Conservation (phyloP, 2,113 vertebrate genomes). For the Antennarius striatus region DNA sequence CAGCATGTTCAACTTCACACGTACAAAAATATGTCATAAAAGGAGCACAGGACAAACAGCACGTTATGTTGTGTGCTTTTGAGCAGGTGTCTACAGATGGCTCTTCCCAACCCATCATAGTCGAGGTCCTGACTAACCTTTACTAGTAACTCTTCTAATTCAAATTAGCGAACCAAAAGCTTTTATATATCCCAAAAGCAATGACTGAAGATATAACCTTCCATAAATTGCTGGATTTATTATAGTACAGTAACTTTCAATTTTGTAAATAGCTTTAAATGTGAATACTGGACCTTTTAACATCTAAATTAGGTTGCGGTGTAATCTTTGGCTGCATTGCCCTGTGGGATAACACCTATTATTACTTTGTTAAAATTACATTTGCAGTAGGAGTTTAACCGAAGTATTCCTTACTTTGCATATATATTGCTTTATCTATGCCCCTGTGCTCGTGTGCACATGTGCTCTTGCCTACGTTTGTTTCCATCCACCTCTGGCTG, state of each 20-base stretch:
- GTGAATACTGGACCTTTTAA: constrained; percentile 4
- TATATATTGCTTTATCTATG: constrained; percentile 14
- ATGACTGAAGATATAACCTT: background rate
- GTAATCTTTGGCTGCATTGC: background rate
- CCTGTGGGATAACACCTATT: background rate
- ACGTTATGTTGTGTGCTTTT: too few species aligned
- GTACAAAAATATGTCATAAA: too few species aligned
- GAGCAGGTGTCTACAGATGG: too few species aligned
- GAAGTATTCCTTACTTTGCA: constrained; percentile 5
- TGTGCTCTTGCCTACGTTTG: constrained; percentile 13
- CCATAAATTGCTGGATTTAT: background rate
- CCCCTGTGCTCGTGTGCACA: constrained; percentile 19
- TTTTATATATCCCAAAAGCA: constrained; percentile 11
- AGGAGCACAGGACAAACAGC: too few species aligned
- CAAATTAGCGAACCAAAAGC: constrained; percentile 4
- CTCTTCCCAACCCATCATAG: background rate
- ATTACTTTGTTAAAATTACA: constrained; percentile 9
- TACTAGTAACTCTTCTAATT: background rate
- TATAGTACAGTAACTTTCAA: background rate
- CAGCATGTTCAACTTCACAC: too few species aligned
- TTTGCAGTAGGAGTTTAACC: constrained; percentile 2
- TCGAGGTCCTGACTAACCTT: background rate
- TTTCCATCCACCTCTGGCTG: constrained; percentile 13
- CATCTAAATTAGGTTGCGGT: constrained; percentile 8
- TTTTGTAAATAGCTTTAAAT: background rate